A percentile compares a stretch with the other conserved stretches of the same genome.
Conservation (phyloP, 2,888 invertebrate species). For the Dynastes grantii region DNA sequence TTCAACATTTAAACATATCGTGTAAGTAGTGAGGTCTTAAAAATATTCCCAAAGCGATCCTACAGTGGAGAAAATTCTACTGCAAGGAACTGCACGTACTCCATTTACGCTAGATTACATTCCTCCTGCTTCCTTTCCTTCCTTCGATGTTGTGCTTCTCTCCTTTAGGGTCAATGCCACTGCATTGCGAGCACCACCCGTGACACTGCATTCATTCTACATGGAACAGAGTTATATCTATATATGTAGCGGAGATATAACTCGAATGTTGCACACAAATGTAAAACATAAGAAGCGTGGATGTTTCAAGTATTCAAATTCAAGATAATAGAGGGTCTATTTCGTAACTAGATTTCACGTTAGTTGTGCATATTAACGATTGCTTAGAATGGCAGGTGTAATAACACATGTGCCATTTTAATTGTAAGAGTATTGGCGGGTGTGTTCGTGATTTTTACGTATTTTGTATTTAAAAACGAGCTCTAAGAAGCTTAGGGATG, state of each 20-base stretch:
- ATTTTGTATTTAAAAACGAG: no score
- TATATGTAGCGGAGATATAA: neutral
- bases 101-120: constrained; percentile 27
- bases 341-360: no score
- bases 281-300: neutral
- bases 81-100: neutral
- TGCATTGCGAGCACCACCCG: constrained; percentile 47
- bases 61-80: neutral
- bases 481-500: no score
- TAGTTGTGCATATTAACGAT: no score
- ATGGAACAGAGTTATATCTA: neutral
- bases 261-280: neutral
- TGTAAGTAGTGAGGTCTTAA: no score
- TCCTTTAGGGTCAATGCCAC: constrained; percentile 48
- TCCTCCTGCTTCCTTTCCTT: constrained; percentile 24
- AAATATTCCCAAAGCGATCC: neutral
- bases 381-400: no score
- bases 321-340: no score
- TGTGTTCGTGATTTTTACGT: no score
- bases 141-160: constrained; percentile 19
- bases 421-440: no score
- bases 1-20: no score
- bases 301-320: no score
- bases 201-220: constrained; percentile 41
- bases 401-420: no score